Evolutionary conservation across 2,888 invertebrate species (phyloP).

Genomic region (Meloe dianella): DNA sequence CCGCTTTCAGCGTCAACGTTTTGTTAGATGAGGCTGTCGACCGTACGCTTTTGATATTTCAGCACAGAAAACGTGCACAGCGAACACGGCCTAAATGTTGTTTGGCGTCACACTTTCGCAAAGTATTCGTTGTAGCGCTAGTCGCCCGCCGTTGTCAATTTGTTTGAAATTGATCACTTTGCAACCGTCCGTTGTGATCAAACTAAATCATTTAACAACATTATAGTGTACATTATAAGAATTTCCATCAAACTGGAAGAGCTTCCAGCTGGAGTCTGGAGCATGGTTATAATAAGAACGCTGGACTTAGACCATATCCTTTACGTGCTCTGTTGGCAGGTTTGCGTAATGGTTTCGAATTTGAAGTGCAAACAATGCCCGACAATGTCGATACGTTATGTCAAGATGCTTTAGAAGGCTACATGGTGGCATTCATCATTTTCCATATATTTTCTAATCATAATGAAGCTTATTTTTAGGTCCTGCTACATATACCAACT

Average conservation of each 20-base stretch:
- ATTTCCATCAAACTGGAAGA: neutral
- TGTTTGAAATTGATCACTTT: neutral
- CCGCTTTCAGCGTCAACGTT: no score
- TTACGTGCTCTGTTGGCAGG: slow-evolving; percentile 70
- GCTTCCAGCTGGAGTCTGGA: slow-evolving; percentile 65
- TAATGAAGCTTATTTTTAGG: slow-evolving; percentile 51
- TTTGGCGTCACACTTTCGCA: no score
- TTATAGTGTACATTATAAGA: slow-evolving; percentile 14
- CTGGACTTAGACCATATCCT: slow-evolving; percentile 67
- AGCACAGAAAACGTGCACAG: no score
- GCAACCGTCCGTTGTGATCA: neutral
- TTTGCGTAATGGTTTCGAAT: slow-evolving; percentile 55
- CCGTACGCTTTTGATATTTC: no score
- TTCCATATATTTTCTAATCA: neutral
- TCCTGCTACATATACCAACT: slow-evolving; percentile 70
- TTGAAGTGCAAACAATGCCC: slow-evolving; percentile 33
- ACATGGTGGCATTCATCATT: slow-evolving; percentile 31
- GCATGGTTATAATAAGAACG: slow-evolving; percentile 64
- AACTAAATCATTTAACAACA: neutral
- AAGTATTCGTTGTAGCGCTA: no score
- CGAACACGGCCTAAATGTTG: no score
- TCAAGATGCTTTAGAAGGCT: slow-evolving; percentile 42
- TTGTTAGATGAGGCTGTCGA: no score
- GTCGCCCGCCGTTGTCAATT: no score
- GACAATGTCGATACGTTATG: slow-evolving; percentile 41